Evolutionary conservation across 2,797 vertebrate species (phyloP).

Genomic region (Gastrophryne carolinensis): DNA sequence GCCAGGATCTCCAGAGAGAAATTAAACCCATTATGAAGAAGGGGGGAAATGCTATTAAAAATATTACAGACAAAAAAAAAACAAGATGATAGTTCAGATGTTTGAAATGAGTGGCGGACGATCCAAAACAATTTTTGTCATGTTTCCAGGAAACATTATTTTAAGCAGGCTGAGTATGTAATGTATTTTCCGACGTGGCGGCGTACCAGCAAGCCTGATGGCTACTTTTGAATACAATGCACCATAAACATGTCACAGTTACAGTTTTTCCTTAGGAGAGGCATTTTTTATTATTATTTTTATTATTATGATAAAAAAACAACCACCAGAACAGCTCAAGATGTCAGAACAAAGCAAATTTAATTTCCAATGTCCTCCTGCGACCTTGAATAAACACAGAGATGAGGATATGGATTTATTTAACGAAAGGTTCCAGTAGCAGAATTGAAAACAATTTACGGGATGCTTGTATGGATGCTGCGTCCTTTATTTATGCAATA

Average conservation of each 20-base stretch:
- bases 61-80: slow-evolving; percentile 41
- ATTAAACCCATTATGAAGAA: slow-evolving; percentile 36
- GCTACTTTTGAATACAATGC: background rate
- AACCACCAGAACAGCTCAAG: slow-evolving; percentile 20
- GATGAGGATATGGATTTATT: slow-evolving; percentile 43
- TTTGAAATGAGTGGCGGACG: slow-evolving; percentile 31
- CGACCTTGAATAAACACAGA: slow-evolving; percentile 28
- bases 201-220: slow-evolving; percentile 39
- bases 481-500: slow-evolving; percentile 46
- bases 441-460: slow-evolving; percentile 46
- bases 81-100: slow-evolving; percentile 46
- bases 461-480: slow-evolving; percentile 34
- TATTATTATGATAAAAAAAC: background rate
- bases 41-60: slow-evolving; percentile 39
- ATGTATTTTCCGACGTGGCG: slow-evolving; percentile 27
- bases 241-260: slow-evolving; percentile 45
- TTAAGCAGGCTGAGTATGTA: slow-evolving; percentile 30
- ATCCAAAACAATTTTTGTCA: slow-evolving; percentile 45
- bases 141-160: slow-evolving; percentile 39
- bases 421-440: slow-evolving; percentile 20
- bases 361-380: slow-evolving; percentile 37
- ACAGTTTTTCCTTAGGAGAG: slow-evolving; percentile 26
- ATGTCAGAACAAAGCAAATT: slow-evolving; percentile 43
- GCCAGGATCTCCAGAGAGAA: slow-evolving; percentile 34
- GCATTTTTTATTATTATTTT: slow-evolving; percentile 20